Evolutionary conservation across 2,113 vertebrate genomes (phyloP).

Genomic region (Chaetura pelagica): DNA sequence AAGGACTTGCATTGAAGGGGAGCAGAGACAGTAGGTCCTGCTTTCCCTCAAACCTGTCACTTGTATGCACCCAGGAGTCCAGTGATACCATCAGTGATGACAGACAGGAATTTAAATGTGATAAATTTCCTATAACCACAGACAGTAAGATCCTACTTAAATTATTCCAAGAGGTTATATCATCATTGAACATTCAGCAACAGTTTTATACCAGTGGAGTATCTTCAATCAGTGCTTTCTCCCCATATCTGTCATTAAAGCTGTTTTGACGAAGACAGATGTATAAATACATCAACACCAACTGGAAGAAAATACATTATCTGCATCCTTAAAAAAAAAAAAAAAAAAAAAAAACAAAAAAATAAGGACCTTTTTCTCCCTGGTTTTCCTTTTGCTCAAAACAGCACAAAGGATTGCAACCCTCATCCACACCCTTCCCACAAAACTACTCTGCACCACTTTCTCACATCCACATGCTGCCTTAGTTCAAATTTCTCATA

Average conservation of each 20-base stretch:
- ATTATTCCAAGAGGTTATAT: neutral
- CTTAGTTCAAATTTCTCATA: accelerated
- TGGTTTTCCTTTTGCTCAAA: neutral
- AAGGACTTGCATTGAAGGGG: accelerated
- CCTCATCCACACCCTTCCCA: neutral
- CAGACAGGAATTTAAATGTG: neutral
- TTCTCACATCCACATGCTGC: neutral
- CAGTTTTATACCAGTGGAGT: accelerated
- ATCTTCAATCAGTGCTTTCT: neutral
- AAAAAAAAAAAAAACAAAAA: neutral
- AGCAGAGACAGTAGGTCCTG: neutral
- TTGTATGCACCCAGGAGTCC: neutral
- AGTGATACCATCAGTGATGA: accelerated
- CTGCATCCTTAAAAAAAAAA: neutral
- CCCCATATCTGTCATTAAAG: neutral
- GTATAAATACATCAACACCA: neutral
- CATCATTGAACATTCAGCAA: neutral
- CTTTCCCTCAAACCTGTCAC: neutral
- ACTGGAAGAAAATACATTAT: neutral
- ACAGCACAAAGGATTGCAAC: neutral
- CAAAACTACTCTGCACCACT: neutral
- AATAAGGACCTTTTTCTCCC: neutral
- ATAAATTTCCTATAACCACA: neutral
- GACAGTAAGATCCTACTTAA: neutral
- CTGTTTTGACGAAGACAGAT: neutral